A percentile compares a stretch with the other conserved stretches of the same genome.
These are phyloP conservation scores for Tachysurus vachellii DNA, from an alignment of 2,113 vertebrate species.

Conservation along the genomic window DNA sequence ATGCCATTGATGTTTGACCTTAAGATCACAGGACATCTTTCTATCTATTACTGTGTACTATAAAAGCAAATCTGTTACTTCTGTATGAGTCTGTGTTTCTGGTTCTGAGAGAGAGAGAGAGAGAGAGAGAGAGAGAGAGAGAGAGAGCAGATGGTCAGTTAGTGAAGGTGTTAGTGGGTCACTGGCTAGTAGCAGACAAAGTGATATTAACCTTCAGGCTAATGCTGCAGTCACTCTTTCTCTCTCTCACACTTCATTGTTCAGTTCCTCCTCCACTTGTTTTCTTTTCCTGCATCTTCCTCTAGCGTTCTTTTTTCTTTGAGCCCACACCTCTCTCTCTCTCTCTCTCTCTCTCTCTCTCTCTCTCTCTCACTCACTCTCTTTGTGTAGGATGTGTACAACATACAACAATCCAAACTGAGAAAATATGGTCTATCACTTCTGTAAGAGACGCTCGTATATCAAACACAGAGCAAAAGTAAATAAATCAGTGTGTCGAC, in stretches of 20 bases:
- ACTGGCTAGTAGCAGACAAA: constrained; percentile 68
- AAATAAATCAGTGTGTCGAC: background rate
- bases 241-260: constrained; percentile 53
- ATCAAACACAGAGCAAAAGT: background rate
- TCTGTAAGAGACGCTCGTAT: background rate
- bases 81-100: background rate
- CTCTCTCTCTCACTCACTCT: constrained; percentile 63
- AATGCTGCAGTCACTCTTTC: constrained; percentile 56
- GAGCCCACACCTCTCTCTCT: background rate
- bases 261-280: constrained; percentile 19
- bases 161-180: constrained; percentile 64
- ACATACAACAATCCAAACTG: constrained; percentile 4
- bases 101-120: constrained; percentile 22
- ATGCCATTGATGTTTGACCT: background rate
- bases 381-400: constrained; percentile 32
- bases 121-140: constrained; percentile 45
- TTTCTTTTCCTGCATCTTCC: constrained; percentile 27
- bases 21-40: background rate
- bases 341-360: constrained; percentile 7
- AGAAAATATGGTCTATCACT: constrained; percentile 13
- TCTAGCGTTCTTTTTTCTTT: constrained; percentile 11
- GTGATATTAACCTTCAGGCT: constrained; percentile 70
- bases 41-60: background rate
- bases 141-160: constrained; percentile 35
- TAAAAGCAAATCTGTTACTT: background rate